phyloP scores from a whole-genome alignment of 2,888 invertebrate genomes.

The Fabriciana adippe region DNA sequence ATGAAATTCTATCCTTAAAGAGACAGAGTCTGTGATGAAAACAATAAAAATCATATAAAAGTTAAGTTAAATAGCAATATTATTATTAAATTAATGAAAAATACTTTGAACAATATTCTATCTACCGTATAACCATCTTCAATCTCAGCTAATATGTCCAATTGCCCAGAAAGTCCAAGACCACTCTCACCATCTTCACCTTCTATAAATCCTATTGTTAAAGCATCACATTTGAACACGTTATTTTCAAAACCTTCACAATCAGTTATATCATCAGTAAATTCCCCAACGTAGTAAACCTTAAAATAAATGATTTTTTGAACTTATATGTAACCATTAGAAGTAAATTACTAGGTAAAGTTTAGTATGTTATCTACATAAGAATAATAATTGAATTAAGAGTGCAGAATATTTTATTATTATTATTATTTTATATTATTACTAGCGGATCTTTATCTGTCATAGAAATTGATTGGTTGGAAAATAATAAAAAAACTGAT shows the following conservation, averaged over 20 bases:
- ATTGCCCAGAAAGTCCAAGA: slow-evolving; percentile 30
- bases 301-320: slow-evolving; percentile 11
- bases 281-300: slow-evolving; percentile 42
- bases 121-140: slow-evolving; percentile 34
- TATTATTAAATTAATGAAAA: not conserved
- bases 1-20: too few species aligned
- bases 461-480: too few species aligned
- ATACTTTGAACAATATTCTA: not conserved
- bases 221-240: slow-evolving; percentile 26
- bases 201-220: slow-evolving; percentile 26
- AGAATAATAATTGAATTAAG: too few species aligned
- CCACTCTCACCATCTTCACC: slow-evolving; percentile 22
- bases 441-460: too few species aligned
- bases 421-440: too few species aligned
- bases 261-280: slow-evolving; percentile 42
- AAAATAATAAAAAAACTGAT: too few species aligned
- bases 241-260: slow-evolving; percentile 45
- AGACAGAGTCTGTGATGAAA: not conserved
- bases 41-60: not conserved
- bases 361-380: too few species aligned
- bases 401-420: too few species aligned
- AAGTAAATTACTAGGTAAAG: too few species aligned
- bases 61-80: too few species aligned
- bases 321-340: too few species aligned
- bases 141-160: slow-evolving; percentile 27